Conservation (phyloP, 2,113 vertebrate genomes). For the Vimba vimba region DNA sequence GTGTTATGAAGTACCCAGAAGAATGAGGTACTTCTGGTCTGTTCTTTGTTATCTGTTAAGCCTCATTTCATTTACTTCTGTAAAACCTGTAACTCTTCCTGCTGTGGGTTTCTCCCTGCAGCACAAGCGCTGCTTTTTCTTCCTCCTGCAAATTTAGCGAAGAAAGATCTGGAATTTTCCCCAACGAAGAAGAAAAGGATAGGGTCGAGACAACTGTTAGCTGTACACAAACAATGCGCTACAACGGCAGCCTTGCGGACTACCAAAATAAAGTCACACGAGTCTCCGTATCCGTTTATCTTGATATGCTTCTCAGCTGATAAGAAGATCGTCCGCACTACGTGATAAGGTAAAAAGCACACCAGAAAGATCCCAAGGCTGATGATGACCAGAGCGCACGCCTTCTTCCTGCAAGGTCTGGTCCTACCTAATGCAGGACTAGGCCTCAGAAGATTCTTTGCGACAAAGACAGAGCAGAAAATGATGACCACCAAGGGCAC, state of each 20-base stretch:
- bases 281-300: background rate
- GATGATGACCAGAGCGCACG: constrained; percentile 71
- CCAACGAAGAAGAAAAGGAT: constrained; percentile 82
- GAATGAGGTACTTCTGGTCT: background rate
- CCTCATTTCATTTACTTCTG: constrained; percentile 21
- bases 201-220: constrained; percentile 79
- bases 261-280: constrained; percentile 20
- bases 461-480: constrained; percentile 73
- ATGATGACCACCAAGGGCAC: constrained; percentile 70
- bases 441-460: constrained; percentile 58
- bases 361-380: constrained; percentile 73
- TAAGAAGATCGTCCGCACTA: constrained; percentile 73
- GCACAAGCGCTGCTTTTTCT: background rate
- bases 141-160: background rate
- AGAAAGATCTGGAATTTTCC: constrained; percentile 73
- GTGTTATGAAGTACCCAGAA: background rate
- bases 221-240: constrained; percentile 68
- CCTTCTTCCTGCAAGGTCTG: constrained; percentile 67
- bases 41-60: background rate
- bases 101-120: background rate
- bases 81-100: constrained; percentile 34
- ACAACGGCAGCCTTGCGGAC: constrained; percentile 70
- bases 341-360: constrained; percentile 80
- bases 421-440: constrained; percentile 54
- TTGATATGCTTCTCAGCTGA: rapidly evolving